A percentile compares a stretch with the other conserved stretches of the same genome.
These are phyloP conservation scores for Julus scandinavius DNA, from an alignment of 2,888 invertebrate genomes.

Conservation along the genomic window DNA sequence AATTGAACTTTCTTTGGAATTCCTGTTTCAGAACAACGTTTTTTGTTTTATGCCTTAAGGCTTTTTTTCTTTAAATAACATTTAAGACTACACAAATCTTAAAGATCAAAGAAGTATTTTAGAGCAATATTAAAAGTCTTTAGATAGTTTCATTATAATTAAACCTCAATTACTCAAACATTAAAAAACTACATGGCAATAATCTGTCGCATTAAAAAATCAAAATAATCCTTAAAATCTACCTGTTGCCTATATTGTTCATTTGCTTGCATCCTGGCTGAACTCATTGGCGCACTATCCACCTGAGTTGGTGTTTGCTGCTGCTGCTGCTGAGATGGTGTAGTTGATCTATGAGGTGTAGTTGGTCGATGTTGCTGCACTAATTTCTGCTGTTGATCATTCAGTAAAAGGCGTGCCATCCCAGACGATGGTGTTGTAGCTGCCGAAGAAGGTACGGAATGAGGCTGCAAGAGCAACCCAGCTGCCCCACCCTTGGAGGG, in stretches of 20 bases:
- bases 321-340: conserved; percentile 4
- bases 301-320: conserved; percentile 19
- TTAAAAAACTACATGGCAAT: too few species aligned
- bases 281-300: not conserved
- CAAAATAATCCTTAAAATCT: too few species aligned
- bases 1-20: too few species aligned
- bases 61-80: too few species aligned
- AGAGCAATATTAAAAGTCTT: too few species aligned
- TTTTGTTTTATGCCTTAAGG: too few species aligned
- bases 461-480: conserved; percentile 16
- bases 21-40: too few species aligned
- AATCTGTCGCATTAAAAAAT: too few species aligned
- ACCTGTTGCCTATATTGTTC: conserved; percentile 42
- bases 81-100: too few species aligned
- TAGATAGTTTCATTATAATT: too few species aligned
- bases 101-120: too few species aligned
- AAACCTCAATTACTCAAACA: too few species aligned
- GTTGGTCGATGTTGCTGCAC: conserved; percentile 12
- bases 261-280: conserved; percentile 14
- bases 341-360: conserved; percentile 41
- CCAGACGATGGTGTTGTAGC: conserved; percentile 57
- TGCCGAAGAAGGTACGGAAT: conserved; percentile 45
- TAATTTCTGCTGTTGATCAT: conserved; percentile 20
- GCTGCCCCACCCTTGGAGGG: conserved; percentile 53
- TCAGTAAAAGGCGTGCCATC: conserved; percentile 10